Evolutionary conservation across 2,888 invertebrate genomes (phyloP).

Genomic region (Drosophila subquinaria): DNA sequence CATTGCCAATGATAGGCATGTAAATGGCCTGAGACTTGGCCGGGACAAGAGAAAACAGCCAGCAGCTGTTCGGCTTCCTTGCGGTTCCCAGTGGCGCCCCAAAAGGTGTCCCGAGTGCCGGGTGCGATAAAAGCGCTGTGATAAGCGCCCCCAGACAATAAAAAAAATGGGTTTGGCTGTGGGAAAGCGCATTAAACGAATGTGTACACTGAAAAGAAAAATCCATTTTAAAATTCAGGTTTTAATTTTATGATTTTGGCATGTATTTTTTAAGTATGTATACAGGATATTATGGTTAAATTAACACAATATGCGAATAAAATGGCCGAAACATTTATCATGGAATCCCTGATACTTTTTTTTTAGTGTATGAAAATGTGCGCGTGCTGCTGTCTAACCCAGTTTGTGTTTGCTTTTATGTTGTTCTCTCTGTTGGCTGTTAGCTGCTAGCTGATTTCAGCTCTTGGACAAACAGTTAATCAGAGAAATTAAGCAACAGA

Average conservation of each 20-base stretch:
- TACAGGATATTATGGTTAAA: no score
- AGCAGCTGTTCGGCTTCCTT: conserved; percentile 43
- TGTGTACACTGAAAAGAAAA: conserved; percentile 4
- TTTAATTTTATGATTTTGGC: no score
- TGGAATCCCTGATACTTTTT: no score
- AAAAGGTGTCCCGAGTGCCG: conserved; percentile 28
- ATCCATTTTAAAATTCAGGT: no score
- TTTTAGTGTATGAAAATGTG: background rate
- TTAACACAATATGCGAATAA: no score
- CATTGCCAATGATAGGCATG: conserved; percentile 69
- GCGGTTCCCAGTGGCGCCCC: conserved; percentile 11
- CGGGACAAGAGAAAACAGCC: conserved; percentile 22
- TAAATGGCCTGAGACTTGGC: conserved; percentile 54
- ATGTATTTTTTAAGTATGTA: no score
- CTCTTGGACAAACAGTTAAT: conserved; percentile 61
- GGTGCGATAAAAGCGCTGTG: conserved; percentile 51
- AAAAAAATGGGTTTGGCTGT: conserved; percentile 20
- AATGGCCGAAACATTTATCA: no score
- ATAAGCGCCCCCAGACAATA: conserved; percentile 53
- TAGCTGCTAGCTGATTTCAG: conserved; percentile 27
- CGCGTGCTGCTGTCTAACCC: no score
- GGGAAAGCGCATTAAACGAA: conserved; percentile 30
- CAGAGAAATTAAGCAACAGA: conserved; percentile 67
- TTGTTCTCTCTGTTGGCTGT: background rate
- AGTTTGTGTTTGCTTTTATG: conserved; percentile 12